Percentiles rank a stretch among this genome's conserved stretches.
phyloP scores from a whole-genome alignment of 2,888 invertebrate genomes.

The Chironomus tentans region DNA sequence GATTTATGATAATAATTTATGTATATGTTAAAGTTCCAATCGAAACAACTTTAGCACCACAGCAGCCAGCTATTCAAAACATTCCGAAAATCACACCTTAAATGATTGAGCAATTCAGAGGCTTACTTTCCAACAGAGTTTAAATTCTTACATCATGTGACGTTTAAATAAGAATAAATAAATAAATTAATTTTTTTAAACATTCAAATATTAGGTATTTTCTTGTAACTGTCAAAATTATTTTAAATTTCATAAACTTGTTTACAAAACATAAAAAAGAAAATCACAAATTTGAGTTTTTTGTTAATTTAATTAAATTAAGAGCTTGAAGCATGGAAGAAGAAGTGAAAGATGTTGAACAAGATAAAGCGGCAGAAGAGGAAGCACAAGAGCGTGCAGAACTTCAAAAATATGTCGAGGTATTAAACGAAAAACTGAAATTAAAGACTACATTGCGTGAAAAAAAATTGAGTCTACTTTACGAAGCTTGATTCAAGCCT shows the following conservation, averaged over 20 bases:
- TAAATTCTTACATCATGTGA: background rate
- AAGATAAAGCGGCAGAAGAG: slow-evolving; percentile 28
- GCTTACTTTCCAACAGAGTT: background rate
- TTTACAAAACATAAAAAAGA: no score
- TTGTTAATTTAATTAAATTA: background rate
- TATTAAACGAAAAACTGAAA: slow-evolving; percentile 55
- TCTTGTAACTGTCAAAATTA: no score
- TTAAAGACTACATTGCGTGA: slow-evolving; percentile 56
- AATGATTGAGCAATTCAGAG: background rate
- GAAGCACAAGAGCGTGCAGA: slow-evolving; percentile 44
- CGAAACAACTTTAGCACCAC: background rate
- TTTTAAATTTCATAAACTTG: background rate
- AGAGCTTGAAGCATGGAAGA: background rate
- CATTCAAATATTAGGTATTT: no score
- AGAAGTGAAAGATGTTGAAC: background rate
- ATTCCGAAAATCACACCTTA: background rate
- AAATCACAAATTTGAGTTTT: no score
- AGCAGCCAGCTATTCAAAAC: background rate
- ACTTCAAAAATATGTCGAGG: slow-evolving; percentile 46
- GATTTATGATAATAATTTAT: no score
- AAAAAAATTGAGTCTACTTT: slow-evolving; percentile 60
- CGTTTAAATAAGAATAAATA: background rate
- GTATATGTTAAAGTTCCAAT: no score
- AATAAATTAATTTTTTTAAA: no score
- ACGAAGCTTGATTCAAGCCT: slow-evolving; percentile 88